Base-by-base conservation (phyloP, 2,113 vertebrate genomes). In the Albula goreensis region DNA sequence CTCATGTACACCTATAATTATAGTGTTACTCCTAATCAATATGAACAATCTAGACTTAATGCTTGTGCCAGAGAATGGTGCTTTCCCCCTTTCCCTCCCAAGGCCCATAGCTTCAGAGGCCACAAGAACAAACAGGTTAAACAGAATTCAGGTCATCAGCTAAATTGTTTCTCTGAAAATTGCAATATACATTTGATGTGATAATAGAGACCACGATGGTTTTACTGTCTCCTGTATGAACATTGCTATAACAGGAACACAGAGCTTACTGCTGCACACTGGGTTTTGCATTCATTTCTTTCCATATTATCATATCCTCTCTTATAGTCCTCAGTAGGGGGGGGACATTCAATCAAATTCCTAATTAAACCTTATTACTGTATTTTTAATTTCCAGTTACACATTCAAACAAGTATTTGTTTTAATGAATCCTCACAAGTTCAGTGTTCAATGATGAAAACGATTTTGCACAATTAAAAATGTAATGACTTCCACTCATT, bases 1-100 rank as follows among this genome's bases (percentile, higher is more conserved):
- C 79, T 79, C 82, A 41, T 70, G n/a, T 84, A 81, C 50, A 87
- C 19, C 49, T 50, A 84, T 63, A 96, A 96, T 95, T 95, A 94
- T 92, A 92, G 93, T 15, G 48, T 95, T 94, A 96, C 96, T 96
- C 93, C 94, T 95, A 96, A 96, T 96, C 96, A 96, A 96, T 96
- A 95, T 91, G 89, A 94, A 92, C 95, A 96, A 96, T 95, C 41
- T 96, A 96, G 94, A 12, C 90, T 93, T 94, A 91, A 88, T 89
- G 92, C 91, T 90, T 92, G 93, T 17, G 17, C 74, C 31, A 8
- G 48, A 22, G 60, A 66, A n/a, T 19, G 2, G 19, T 53, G 22
- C 11, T 53, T 51, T 51, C 9, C 2, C 70, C 70, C 8, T n/a
- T 74, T 74, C 10, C 1, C 70, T 74, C 22, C 70, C 31, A 22